Evolutionary conservation across 2,888 invertebrate genomes (phyloP), one percentile per base, ranked within the genome.

Genomic region (Agrochola litura): DNA sequence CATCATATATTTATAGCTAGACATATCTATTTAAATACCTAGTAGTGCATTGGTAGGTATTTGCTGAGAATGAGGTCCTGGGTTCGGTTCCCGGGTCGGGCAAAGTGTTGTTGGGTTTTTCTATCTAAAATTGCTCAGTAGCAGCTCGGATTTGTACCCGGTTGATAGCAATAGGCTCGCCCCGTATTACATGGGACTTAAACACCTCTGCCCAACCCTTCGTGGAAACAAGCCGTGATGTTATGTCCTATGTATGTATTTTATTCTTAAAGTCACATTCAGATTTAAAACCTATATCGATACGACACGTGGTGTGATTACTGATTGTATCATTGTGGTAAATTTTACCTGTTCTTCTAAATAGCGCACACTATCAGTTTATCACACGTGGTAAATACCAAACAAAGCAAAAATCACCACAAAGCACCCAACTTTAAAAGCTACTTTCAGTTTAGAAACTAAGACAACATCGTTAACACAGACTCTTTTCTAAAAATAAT

Each of bases 401-500:
- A 30, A 14, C 16, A 37, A 56, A 61, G 25, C 6, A 46, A 60
- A 46, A 9, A 52, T 19, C 6, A 12, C 30, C 30, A 43, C n/a
- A n/a, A 56, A 54, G 54, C n/a, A 19, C 43, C 43, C 1, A 64
- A 76, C 43, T 63, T 63, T 41, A 52, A 68, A 82, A 82, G 22
- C 63, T 65, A 65, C 60, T 78, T 65, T 67, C 56, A 82, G 43
- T 72, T 72, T 49, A 37, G 30, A 58, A 65, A 72, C 25, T 63
- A 52, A 72, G 64, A 77, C 30, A 78, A 69, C 22, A 52, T 78
- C 66, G 52, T 77, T 61, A 22, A 49, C 60, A 5, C 25, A 37
- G 12, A 76, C 14, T 71, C 22, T 52, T 52, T 79, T 70, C 37
- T 58, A 64, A 73, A 70, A 79, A 83, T 43, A 83, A 60, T 46